Evolutionary conservation across 2,888 invertebrate genomes (phyloP).

Genomic region (Eutolmus rufibarbis): DNA sequence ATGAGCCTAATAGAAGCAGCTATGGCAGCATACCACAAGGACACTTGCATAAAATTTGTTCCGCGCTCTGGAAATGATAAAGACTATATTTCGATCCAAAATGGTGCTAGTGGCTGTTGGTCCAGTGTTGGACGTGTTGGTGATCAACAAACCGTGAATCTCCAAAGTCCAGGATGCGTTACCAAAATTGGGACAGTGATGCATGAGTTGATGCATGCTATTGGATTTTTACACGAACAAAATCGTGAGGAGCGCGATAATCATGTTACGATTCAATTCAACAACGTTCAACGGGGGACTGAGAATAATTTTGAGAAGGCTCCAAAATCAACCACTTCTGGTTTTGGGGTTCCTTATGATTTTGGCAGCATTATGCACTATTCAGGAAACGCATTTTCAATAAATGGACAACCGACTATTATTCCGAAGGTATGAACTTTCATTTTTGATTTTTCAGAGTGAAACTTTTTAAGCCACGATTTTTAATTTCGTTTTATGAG

Average conservation of each 20-base stretch:
- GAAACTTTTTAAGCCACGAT: too few relatives aligned
- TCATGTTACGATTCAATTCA: slow-evolving; percentile 61
- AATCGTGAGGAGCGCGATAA: slow-evolving; percentile 75
- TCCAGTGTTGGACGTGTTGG: slow-evolving; percentile 75
- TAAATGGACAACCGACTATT: slow-evolving; percentile 75
- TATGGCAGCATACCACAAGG: slow-evolving; percentile 73
- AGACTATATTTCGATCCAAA: slow-evolving; percentile 72
- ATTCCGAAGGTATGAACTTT: slow-evolving; percentile 68
- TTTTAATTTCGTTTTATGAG: too few relatives aligned
- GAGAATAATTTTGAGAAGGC: slow-evolving; percentile 74
- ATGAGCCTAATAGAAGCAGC: slow-evolving; percentile 71
- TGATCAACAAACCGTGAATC: slow-evolving; percentile 50
- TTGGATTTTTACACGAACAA: slow-evolving; percentile 80
- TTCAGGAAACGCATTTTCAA: slow-evolving; percentile 78
- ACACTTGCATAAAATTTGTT: slow-evolving; percentile 74
- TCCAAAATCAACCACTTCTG: slow-evolving; percentile 65
- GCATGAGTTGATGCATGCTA: slow-evolving; percentile 77
- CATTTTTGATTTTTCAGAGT: background rate
- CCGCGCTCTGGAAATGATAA: slow-evolving; percentile 63
- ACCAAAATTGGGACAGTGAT: slow-evolving; percentile 74
- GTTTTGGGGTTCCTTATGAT: slow-evolving; percentile 78
- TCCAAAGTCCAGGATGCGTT: slow-evolving; percentile 63
- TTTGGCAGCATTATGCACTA: slow-evolving; percentile 87
- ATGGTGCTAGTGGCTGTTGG: slow-evolving; percentile 75
- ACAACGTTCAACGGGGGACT: slow-evolving; percentile 64